These are phyloP conservation scores for Melanotaenia trifasciata DNA, from an alignment of 2,797 vertebrate genomes.

Conservation along the genomic window DNA sequence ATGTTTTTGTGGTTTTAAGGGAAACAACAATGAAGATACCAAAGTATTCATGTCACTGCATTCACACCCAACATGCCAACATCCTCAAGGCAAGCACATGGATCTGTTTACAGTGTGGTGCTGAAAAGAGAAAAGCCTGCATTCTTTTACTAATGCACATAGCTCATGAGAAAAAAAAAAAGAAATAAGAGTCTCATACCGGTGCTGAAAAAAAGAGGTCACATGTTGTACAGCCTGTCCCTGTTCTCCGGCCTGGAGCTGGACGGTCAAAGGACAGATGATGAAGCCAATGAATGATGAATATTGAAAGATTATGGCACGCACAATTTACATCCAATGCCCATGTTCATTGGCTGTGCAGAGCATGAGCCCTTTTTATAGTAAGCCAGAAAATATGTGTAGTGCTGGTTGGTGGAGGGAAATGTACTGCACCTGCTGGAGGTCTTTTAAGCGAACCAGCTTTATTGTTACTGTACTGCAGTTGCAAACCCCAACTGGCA, in stretches of 20 bases:
- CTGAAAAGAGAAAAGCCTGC: constrained; percentile 11
- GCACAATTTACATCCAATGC: constrained; percentile 30
- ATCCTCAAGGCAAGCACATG: constrained; percentile 37
- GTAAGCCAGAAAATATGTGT: background rate
- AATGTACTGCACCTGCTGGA: background rate
- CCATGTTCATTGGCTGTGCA: background rate
- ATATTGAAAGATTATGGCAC: constrained; percentile 45
- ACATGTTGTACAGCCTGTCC: constrained; percentile 3
- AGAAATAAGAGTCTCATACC: background rate
- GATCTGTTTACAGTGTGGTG: constrained; percentile 32
- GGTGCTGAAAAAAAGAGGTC: constrained; percentile 9
- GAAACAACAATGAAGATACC: constrained; percentile 52
- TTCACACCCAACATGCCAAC: constrained; percentile 45
- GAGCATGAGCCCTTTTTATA: constrained; percentile 16
- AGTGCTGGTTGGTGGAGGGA: background rate
- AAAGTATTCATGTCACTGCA: constrained; percentile 45
- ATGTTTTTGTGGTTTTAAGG: background rate
- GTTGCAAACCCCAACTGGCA: background rate
- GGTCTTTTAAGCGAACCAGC: background rate
- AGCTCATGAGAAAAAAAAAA: background rate
- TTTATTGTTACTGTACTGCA: background rate
- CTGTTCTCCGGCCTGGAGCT: background rate
- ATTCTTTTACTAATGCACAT: background rate
- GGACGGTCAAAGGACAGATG: constrained; percentile 18
- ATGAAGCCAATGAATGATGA: constrained; percentile 30